These are phyloP conservation scores for Trichomycterus rosablanca DNA, from an alignment of 2,113 vertebrate species.

Conservation along the genomic window DNA sequence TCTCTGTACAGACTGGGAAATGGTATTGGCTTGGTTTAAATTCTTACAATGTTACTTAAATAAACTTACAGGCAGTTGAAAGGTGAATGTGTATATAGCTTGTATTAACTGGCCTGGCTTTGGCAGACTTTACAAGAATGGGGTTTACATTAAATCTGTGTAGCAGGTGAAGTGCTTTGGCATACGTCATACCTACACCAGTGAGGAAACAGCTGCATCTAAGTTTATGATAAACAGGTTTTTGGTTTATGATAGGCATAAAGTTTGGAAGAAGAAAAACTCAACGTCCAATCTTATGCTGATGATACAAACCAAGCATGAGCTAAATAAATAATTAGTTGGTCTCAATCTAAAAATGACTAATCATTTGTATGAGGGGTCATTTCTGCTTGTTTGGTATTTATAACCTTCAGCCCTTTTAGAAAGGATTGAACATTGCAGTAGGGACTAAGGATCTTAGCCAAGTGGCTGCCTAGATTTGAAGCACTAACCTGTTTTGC, in stretches of 20 bases:
- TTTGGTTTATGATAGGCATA: neutral
- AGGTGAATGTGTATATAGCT: constrained; percentile 30
- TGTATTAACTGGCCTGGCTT: constrained; percentile 22
- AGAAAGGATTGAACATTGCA: too few relatives aligned
- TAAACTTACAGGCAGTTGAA: constrained; percentile 24
- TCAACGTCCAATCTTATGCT: too few relatives aligned
- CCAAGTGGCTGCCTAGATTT: neutral
- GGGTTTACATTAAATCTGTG: neutral
- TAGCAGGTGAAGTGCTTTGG: neutral
- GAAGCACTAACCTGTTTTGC: neutral
- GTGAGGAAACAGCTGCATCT: constrained; percentile 1
- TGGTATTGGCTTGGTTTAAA: constrained; percentile 48
- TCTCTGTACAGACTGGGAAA: constrained; percentile 60
- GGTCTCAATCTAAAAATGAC: too few relatives aligned
- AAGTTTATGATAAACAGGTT: neutral
- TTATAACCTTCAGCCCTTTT: too few relatives aligned
- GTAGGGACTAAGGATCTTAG: neutral
- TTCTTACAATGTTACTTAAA: constrained; percentile 49
- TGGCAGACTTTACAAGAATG: neutral
- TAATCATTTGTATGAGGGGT: too few relatives aligned
- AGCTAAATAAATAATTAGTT: too few relatives aligned
- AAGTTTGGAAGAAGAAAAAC: neutral
- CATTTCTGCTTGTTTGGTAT: too few relatives aligned
- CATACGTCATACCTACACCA: neutral
- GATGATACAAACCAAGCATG: too few relatives aligned